These are phyloP conservation scores for Parazoanthus darwini DNA, from an alignment of 92 coral and sea anemone species.

Conservation along the genomic window DNA sequence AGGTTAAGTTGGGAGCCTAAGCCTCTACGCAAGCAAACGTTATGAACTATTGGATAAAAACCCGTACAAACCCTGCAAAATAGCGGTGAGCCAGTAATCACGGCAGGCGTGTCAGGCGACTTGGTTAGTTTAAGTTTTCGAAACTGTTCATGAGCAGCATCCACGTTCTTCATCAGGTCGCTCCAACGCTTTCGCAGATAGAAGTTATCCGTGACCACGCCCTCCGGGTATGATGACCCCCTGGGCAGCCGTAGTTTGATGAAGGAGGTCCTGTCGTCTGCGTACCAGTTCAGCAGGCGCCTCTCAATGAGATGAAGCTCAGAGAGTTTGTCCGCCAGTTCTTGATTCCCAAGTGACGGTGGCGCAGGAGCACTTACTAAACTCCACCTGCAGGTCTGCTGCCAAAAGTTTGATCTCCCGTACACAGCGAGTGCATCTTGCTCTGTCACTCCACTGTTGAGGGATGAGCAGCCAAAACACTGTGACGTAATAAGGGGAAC, in stretches of 20 bases:
- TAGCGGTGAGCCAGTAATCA: not conserved
- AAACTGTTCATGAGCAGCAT: slow-evolving; percentile 23
- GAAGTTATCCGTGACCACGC: not conserved
- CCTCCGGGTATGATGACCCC: not conserved
- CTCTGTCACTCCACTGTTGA: not conserved
- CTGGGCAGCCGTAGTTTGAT: not conserved
- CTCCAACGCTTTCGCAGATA: not conserved
- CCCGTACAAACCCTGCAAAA: not conserved
- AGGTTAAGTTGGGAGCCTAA: no score
- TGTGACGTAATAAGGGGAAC: slow-evolving; percentile 59
- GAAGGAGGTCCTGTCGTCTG: not conserved
- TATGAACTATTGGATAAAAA: no score
- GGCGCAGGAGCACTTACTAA: not conserved
- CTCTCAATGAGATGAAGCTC: not conserved
- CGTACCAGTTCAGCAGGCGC: not conserved
- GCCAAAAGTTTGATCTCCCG: not conserved
- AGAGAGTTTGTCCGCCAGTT: not conserved
- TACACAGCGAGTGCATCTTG: not conserved
- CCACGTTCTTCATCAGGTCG: slow-evolving; percentile 4
- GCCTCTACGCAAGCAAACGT: no score
- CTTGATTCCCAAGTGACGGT: not conserved
- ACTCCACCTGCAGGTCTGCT: no score
- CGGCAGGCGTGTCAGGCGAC: not conserved
- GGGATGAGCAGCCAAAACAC: not conserved
- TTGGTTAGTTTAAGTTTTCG: slow-evolving; percentile 28